Evolutionary conservation across 2,797 vertebrate species (phyloP).

Genomic region (Alectoris magna): DNA sequence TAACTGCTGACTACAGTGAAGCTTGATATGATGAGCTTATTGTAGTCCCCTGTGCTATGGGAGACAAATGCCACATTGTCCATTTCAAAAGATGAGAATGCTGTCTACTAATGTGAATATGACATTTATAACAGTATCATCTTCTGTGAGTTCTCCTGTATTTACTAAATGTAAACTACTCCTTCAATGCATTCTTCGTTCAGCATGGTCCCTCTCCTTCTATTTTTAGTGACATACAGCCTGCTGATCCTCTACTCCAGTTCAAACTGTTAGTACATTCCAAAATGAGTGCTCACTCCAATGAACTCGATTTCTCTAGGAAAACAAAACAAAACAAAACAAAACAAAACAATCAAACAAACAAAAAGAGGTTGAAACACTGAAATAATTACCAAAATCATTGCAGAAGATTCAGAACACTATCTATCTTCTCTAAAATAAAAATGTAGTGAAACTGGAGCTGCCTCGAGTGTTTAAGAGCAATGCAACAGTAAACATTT

Average conservation of each 20-base stretch:
- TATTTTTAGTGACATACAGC: background rate
- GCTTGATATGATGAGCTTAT: background rate
- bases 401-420: background rate
- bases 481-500: background rate
- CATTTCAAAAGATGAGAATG: background rate
- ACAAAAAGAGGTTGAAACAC: background rate
- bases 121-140: background rate
- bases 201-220: background rate
- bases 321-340: background rate
- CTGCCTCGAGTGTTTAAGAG: background rate
- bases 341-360: background rate
- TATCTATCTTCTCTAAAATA: background rate
- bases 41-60: background rate
- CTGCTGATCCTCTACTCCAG: background rate
- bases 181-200: background rate
- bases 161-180: background rate
- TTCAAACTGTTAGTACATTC: background rate
- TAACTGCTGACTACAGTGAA: background rate
- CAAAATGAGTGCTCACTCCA: background rate
- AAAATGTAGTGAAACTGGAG: background rate
- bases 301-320: background rate
- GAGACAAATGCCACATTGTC: background rate
- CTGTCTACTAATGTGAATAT: background rate
- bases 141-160: background rate
- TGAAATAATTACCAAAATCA: background rate